Base-by-base conservation (phyloP, 2,113 vertebrate species). In the Hydropotes inermis region DNA sequence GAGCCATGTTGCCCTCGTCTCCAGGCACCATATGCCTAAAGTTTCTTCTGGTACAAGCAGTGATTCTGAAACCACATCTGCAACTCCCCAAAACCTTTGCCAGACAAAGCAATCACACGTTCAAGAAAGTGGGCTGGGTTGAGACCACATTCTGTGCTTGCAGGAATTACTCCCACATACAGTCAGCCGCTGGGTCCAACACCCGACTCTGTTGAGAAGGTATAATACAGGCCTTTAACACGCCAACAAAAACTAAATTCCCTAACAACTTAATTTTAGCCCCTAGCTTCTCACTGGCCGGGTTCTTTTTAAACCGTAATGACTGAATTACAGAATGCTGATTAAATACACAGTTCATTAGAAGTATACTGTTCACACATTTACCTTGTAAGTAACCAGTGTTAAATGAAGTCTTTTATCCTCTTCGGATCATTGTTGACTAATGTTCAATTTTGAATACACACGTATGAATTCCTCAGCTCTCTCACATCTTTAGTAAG, bases 231-330 rank as follows among this genome's bases (percentile, higher is more conserved):
- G 45, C 54, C 61, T 97, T 98, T 94, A 98, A 98, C 93, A 97
- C 76, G 33, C 83, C 45, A 78, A 92, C 98, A 54, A 88, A 98
- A 98, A 97, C 93, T 33, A 96, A 97, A 95, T 74, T 95, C 94
- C 97, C 96, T 97, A 84, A 97, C 95, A 96, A 95, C 93, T 94
- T 98, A 96, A 98, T 98, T 98, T 96, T 52, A 95, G 57, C 81
- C 82, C 81, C 43, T 19, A 86, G 86, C 76, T 92, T 89, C 84
- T 97, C 95, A 36, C 17, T 70, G 70, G 76, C 61, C 70, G 11
- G 43, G 58, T 36, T 97, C 52, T 90, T 97, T 94, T 97, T 90
- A 94, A 97, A 84, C 94, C 92, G 47, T 97, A 97, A 98, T 87
- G 98, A 96, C 89, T 76, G 96, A 93, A 93, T 96, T 98, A 97